phyloP scores from a whole-genome alignment of 1,140 invertebrate genomes.

The Agraylea sexmaculata region DNA sequence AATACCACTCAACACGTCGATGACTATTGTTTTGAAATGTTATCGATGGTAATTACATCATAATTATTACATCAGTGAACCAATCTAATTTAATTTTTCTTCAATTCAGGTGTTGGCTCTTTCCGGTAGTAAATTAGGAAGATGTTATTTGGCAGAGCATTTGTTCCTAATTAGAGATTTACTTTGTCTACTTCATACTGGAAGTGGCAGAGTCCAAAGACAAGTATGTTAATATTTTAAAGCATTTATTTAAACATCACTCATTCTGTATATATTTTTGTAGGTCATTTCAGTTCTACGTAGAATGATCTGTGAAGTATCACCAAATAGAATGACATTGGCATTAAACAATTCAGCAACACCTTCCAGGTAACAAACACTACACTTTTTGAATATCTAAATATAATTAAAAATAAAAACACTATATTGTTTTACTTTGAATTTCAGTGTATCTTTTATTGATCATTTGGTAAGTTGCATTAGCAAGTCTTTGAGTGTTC shows the following conservation, averaged over 20 bases:
- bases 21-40: constrained; percentile 95
- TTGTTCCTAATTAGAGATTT: constrained; percentile 73
- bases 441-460: constrained; percentile 28
- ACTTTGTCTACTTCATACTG: constrained; percentile 80
- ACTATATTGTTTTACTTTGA: constrained; percentile 1
- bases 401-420: constrained; percentile 3
- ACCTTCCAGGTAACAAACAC: neutral
- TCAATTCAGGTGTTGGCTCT: constrained; percentile 55
- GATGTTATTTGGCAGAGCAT: constrained; percentile 83
- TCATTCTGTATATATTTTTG: constrained; percentile 16
- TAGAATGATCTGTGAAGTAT: constrained; percentile 33
- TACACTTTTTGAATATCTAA: neutral
- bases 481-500: constrained; percentile 33
- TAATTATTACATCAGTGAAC: neutral
- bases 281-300: constrained; percentile 35
- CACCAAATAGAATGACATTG: constrained; percentile 31
- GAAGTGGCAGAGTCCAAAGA: constrained; percentile 85
- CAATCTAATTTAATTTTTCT: neutral
- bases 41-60: constrained; percentile 62
- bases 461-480: constrained; percentile 36
- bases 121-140: constrained; percentile 84
- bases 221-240: constrained; percentile 68
- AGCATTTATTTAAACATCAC: neutral
- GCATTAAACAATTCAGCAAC: constrained; percentile 22
- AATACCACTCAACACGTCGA: constrained; percentile 44